Percentiles rank a stretch among this genome's conserved stretches.
Conservation (phyloP, 1,140 invertebrate genomes). For the Drosophila watanabei region DNA sequence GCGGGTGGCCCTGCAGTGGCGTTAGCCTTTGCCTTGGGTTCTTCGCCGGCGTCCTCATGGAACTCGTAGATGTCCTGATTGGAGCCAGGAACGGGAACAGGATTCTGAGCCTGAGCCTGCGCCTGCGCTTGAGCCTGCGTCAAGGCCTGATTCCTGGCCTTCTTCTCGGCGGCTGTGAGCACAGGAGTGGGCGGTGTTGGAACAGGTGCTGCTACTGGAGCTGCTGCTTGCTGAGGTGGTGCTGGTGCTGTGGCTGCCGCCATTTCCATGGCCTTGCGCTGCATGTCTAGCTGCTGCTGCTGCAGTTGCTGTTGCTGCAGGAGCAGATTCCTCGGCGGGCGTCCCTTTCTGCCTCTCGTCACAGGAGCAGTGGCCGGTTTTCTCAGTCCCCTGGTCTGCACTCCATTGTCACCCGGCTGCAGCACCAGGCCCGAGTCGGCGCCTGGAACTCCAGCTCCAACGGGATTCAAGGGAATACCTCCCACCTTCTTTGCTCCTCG, state of each 20-base stretch:
- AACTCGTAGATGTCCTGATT: slow-evolving; percentile 92
- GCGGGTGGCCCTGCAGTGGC: not conserved
- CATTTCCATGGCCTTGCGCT: slow-evolving; percentile 38
- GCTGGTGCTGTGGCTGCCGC: slow-evolving; percentile 76
- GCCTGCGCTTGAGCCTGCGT: slow-evolving; percentile 35
- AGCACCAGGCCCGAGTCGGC: slow-evolving; percentile 25
- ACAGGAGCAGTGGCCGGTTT: slow-evolving; percentile 64
- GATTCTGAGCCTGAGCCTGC: slow-evolving; percentile 12
- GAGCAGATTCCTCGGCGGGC: slow-evolving; percentile 73
- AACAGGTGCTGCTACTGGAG: slow-evolving; percentile 1
- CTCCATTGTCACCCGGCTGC: slow-evolving; percentile 65
- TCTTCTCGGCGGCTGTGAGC: slow-evolving; percentile 73
- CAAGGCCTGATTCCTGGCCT: slow-evolving; percentile 69
- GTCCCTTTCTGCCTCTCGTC: slow-evolving; percentile 72
- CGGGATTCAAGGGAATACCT: slow-evolving; percentile 44
- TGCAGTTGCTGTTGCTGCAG: slow-evolving; percentile 69
- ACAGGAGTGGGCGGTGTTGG: slow-evolving; percentile 32
- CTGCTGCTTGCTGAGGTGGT: not conserved
- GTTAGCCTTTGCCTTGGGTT: slow-evolving; percentile 77
- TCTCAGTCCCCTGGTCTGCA: slow-evolving; percentile 67
- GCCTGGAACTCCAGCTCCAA: slow-evolving; percentile 16
- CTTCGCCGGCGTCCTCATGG: slow-evolving; percentile 92
- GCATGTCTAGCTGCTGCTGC: slow-evolving; percentile 64
- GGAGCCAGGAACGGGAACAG: slow-evolving; percentile 12
- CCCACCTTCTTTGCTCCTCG: slow-evolving; percentile 74